These are phyloP conservation scores for Tenthredo mesomela DNA, from an alignment of 2,888 invertebrate genomes.

Conservation along the genomic window DNA sequence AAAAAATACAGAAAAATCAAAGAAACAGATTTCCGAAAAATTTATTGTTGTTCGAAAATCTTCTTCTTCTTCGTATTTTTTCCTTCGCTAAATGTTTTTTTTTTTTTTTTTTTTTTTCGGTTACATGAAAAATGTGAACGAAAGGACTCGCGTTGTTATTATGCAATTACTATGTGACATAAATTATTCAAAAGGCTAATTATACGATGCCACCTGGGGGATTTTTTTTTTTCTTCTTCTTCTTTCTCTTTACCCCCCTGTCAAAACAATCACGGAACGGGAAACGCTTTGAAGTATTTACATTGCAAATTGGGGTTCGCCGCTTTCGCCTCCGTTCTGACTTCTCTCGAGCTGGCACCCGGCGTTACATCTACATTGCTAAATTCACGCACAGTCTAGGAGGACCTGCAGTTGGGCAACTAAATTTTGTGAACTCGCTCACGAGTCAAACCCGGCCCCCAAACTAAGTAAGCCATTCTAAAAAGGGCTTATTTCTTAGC, in stretches of 20 bases:
- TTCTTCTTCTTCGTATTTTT: not conserved
- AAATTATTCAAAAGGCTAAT: constrained; percentile 50
- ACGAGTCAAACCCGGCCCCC: not conserved
- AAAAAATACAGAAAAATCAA: too few species aligned
- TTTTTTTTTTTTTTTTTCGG: too few species aligned
- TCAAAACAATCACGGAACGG: constrained; percentile 52
- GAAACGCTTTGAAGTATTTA: constrained; percentile 55
- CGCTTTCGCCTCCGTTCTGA: constrained; percentile 47
- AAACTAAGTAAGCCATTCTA: not conserved
- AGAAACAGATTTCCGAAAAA: not conserved
- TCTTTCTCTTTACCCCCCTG: constrained; percentile 13
- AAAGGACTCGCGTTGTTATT: not conserved
- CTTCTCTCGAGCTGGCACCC: constrained; percentile 32
- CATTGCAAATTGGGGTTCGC: constrained; percentile 39
- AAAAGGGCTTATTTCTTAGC: not conserved
- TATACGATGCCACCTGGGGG: constrained; percentile 43
- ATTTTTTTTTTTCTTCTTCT: constrained; percentile 8
- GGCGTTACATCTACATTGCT: constrained; percentile 43
- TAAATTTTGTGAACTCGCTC: not conserved
- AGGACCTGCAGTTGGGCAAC: constrained; percentile 6
- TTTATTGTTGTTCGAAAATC: not conserved
- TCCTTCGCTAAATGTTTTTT: not conserved
- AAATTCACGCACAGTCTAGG: constrained; percentile 31
- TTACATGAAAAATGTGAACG: not conserved
- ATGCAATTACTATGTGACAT: constrained; percentile 42